Evolutionary conservation across 2,113 vertebrate genomes (phyloP), one percentile per base, ranked within the genome.

Genomic region (Calypte anna): DNA sequence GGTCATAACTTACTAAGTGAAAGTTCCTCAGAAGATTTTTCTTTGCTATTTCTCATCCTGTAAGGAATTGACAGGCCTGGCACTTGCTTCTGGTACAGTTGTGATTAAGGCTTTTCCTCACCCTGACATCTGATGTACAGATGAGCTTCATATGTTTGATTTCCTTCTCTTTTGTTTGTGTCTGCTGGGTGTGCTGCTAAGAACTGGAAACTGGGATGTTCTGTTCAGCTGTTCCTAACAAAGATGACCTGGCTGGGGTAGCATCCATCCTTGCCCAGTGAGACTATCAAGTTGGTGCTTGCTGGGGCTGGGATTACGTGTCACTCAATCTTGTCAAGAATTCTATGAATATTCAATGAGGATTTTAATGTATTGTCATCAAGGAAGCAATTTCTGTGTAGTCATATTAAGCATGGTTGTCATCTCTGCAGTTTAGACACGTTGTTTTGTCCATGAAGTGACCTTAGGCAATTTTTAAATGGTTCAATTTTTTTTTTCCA

Each of bases 291-390:
- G 66, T 78, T 11, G 0, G 43, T 76, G 93, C 94, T 94, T 20
- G 76, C 93, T 61, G 70, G 70, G 88, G 70, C 94, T 76, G 76
- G 88, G 90, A 97, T 97, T 96, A 91, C 91, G 50, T 97, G 97
- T 97, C 97, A 96, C 85, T 97, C 95, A 88, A 96, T 94, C 96
- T 96, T 98, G 97, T 98, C 97, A 97, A 92, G 94, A 97, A 97
- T 97, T 95, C 97, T 95, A 98, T 98, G 97, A 98, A 98, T 98
- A 98, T 98, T 97, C 97, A 98, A 98, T 97, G 97, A 98, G 97
- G 84, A 72, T 97, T 97, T 97, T 97, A 97, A 97, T 97, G 96
- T 97, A 96, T 98, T 97, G 97, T 97, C 97, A 97, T 97, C 97
- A 98, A 92, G 94, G 92, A 97, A 92, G 96, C 97, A 97, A 96